phyloP scores from a whole-genome alignment of 2,888 invertebrate species.

The Eubasilissa splendida region DNA sequence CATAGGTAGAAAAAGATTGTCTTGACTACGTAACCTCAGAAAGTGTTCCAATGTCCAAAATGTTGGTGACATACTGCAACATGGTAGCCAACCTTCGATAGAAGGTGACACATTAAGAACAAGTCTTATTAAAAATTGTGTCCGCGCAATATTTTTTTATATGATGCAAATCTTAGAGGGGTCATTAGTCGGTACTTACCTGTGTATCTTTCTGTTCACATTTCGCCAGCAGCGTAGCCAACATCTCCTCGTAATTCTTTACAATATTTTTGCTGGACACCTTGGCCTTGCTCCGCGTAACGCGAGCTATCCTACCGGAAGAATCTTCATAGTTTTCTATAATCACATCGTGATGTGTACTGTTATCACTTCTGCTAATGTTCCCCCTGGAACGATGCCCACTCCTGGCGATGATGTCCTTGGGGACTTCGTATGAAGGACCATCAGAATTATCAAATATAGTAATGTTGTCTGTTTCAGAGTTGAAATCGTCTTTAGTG shows the following conservation, averaged over 20 bases:
- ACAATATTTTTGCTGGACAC: slow-evolving; percentile 51
- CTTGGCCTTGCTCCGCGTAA: slow-evolving; percentile 17
- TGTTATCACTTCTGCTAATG: slow-evolving; percentile 6
- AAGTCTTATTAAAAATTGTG: no score
- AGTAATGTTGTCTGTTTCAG: slow-evolving; percentile 39
- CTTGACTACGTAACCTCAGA: no score
- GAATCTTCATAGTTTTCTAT: slow-evolving; percentile 35
- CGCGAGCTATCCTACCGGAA: slow-evolving; percentile 1
- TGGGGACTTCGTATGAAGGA: slow-evolving; percentile 55
- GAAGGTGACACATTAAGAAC: no score
- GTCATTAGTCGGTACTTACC: slow-evolving; percentile 24
- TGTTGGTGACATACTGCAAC: no score
- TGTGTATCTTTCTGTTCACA: slow-evolving; percentile 50
- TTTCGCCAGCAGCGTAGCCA: slow-evolving; percentile 49
- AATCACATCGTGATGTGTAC: not conserved
- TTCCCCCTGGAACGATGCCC: not conserved
- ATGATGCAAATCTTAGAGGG: no score
- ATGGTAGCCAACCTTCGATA: no score
- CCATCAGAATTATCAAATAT: slow-evolving; percentile 43
- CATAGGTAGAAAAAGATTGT: no score
- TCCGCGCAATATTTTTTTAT: no score
- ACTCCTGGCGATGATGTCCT: slow-evolving; percentile 35
- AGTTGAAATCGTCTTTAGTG: slow-evolving; percentile 44
- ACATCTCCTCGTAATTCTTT: slow-evolving; percentile 55
- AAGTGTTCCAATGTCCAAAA: no score